Evolutionary conservation across 1,140 invertebrate species (phyloP).

Genomic region (Gonioctena quinquepunctata): DNA sequence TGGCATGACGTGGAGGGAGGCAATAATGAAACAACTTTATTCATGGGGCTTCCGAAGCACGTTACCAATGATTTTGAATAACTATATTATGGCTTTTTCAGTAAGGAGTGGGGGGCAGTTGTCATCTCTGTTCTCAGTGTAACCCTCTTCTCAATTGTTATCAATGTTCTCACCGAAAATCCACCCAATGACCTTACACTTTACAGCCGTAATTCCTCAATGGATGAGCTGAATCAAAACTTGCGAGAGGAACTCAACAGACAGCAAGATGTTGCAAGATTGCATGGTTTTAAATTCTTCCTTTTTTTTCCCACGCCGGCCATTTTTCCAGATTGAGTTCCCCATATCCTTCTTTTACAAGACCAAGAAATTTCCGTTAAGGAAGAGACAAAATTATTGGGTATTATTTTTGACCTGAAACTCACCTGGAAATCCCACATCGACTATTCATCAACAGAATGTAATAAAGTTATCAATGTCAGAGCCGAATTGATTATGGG

Average conservation of each 20-base stretch:
- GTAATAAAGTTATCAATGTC: neutral
- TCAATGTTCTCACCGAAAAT: too few species aligned
- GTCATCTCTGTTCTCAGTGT: constrained; percentile 16
- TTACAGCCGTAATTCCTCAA: neutral
- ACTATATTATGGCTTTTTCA: constrained; percentile 16
- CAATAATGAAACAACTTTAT: too few species aligned
- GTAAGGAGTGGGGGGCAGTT: neutral
- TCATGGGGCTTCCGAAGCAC: constrained; percentile 3
- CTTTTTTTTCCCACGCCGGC: neutral
- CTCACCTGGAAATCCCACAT: too few species aligned
- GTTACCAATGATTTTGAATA: constrained; percentile 14
- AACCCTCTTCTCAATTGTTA: too few species aligned
- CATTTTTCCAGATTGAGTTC: too few species aligned
- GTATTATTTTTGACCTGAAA: too few species aligned
- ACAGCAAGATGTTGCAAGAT: neutral
- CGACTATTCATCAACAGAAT: too few species aligned
- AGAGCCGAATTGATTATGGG: constrained; percentile 22
- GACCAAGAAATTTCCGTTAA: constrained; percentile 18
- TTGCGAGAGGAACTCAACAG: too few species aligned
- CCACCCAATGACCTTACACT: constrained; percentile 15
- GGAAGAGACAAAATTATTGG: too few species aligned
- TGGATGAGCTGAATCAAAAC: too few species aligned
- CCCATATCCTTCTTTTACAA: neutral
- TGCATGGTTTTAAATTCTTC: too few species aligned
- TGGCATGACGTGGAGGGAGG: too few species aligned